phyloP scores from a whole-genome alignment of 2,797 vertebrate genomes.

The Triplophysa yarkandensis region DNA sequence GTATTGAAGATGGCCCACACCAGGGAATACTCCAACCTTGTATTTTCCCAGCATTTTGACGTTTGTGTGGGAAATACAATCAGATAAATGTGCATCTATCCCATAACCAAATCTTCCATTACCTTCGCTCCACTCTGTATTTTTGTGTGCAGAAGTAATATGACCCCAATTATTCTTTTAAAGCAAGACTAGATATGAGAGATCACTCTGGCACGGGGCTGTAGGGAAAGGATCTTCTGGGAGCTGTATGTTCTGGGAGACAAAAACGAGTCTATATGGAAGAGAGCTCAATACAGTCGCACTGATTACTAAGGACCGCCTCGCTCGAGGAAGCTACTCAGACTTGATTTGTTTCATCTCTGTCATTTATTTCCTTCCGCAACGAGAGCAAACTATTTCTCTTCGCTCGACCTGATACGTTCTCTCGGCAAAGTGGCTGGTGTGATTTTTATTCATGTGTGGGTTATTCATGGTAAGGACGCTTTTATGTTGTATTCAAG shows the following conservation, averaged over 20 bases:
- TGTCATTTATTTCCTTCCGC: slow-evolving; percentile 71
- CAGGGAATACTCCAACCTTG: not conserved
- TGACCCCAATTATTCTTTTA: slow-evolving; percentile 21
- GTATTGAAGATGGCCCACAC: slow-evolving; percentile 9
- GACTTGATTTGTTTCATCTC: slow-evolving; percentile 77
- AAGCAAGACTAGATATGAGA: slow-evolving; percentile 35
- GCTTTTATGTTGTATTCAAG: slow-evolving; percentile 34
- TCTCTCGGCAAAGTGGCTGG: slow-evolving; percentile 35
- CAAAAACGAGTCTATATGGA: slow-evolving; percentile 72
- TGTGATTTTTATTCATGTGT: slow-evolving; percentile 46
- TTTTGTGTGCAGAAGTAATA: slow-evolving; percentile 19
- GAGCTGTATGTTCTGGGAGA: slow-evolving; percentile 70
- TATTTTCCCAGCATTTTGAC: not conserved
- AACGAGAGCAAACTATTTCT: slow-evolving; percentile 64
- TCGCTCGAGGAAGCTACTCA: slow-evolving; percentile 64
- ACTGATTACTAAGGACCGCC: slow-evolving; percentile 78
- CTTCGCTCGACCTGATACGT: slow-evolving; percentile 19
- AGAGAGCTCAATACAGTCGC: slow-evolving; percentile 69
- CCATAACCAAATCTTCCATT: slow-evolving; percentile 3
- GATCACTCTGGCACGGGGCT: slow-evolving; percentile 59
- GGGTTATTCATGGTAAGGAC: slow-evolving; percentile 31
- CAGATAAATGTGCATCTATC: slow-evolving; percentile 6
- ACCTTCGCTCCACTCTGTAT: not conserved
- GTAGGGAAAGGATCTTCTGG: slow-evolving; percentile 66
- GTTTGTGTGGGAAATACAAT: not conserved